phyloP scores from a whole-genome alignment of 2,888 invertebrate genomes.

The Cataglyphis albicans region DNA sequence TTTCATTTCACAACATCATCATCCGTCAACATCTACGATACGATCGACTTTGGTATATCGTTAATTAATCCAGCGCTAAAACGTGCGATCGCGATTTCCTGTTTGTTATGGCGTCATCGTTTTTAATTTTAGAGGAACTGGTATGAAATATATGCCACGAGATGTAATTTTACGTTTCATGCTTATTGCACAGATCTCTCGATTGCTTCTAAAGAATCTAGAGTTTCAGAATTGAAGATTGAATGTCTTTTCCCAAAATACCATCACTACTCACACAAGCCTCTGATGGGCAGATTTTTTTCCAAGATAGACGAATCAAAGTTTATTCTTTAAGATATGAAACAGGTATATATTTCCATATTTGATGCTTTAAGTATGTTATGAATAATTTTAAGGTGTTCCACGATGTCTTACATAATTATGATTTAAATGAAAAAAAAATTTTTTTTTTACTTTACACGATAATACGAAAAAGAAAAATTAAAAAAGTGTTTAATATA shows the following conservation, averaged over 20 bases:
- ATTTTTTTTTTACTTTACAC: not conserved
- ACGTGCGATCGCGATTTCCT: conserved; percentile 25
- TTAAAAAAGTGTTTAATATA: not conserved
- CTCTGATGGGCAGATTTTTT: not conserved
- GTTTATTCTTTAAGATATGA: not conserved
- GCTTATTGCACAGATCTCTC: not conserved
- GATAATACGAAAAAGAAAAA: not conserved
- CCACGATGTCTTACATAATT: not conserved
- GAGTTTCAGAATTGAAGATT: not conserved
- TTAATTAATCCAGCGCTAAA: conserved; percentile 38
- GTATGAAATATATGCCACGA: not conserved
- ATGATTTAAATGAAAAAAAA: not conserved
- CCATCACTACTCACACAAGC: not conserved
- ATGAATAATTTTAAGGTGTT: no score
- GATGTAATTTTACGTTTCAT: not conserved
- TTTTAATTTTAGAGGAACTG: conserved; percentile 26
- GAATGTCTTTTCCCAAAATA: not conserved
- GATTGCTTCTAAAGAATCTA: not conserved
- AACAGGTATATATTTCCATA: no score
- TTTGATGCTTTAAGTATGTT: no score
- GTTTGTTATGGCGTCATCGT: conserved; percentile 37
- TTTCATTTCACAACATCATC: conserved; percentile 38
- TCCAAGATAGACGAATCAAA: not conserved
- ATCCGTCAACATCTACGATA: conserved; percentile 38
- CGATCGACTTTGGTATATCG: conserved; percentile 32